Evolutionary conservation across 2,888 invertebrate species (phyloP), one percentile per base, ranked within the genome.

Genomic region (Amblyjoppa proteus): DNA sequence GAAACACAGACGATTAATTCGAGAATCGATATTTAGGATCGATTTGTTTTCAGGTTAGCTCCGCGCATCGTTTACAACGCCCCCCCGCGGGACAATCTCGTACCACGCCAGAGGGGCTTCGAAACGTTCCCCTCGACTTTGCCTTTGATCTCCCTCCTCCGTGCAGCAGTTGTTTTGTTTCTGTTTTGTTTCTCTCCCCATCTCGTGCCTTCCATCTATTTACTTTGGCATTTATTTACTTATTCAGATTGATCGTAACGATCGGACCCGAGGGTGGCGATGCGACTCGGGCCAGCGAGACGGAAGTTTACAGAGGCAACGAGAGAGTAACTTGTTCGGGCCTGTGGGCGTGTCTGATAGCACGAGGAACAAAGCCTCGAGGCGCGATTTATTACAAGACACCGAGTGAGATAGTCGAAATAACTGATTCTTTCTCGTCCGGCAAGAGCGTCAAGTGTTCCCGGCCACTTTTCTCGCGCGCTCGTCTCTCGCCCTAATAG

Each of bases 401-500:
- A 34, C 16, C 31, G 61, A 16, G 28, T 3, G 61, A 61, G 61
- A 61, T 2, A 31, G 61, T 28, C 13, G 16, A 61, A 61, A 61
- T 68, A 38, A 34, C 34, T 56, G 53, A 31, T 51, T 51, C 49
- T 45, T 28, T 16, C 71, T 53, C 53, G 31, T 41, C 58, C 16
- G 16, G 45, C 20, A 1, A 5, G 28, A 69, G 74, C 70, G 45
- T 45, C 69, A 78, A 77, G 68, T 70, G 69, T 66, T 20, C 58
- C 70, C 11, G 68, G 51, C 49, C 61, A 79, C 74, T 83, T 79
- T 38, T 75, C 79, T 74, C 34, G 34, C 4, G 2, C 34, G 9
- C 9, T 79, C 53, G 68, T 70, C 45, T 70, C 45, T 70, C 20
- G 20, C 20, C 38, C 58, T 83, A 83, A 83, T 83, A 79, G 79